Base-by-base conservation (phyloP, 2,888 invertebrate species). In the Apotomis betuletana region DNA sequence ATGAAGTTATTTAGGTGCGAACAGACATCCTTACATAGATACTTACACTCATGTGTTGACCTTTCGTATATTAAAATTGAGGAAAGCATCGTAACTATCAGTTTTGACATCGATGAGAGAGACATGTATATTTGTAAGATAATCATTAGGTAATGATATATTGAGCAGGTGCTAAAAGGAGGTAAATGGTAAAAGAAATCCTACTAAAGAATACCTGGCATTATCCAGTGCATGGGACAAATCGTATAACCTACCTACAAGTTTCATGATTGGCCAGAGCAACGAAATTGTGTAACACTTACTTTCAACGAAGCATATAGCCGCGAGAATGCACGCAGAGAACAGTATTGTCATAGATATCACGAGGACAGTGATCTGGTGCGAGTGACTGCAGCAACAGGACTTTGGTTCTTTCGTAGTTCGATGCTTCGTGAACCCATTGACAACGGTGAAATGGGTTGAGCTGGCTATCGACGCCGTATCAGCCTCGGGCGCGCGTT, bases 371-470 rank as follows among this genome's bases (percentile, higher is more conserved):
- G 97, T 97, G 79, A 97, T 95, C 90, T 97, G 97, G 83, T 97
- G 96, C 73, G 95, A 95, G 78, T 95, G 95, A 83, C 95, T 94
- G 86, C 96, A 97, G 86, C 96, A 96, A 83, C 96, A 96, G 61
- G 95, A 92, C 81, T 94, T 94, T 60, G 91, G 91, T 78, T 94
- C 94, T 81, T 95, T 95, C 75, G 93, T 94, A 75, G 94, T 91
- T 83, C 95, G 94, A 75, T 94, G 94, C 81, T 96, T 94, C 69
- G 95, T 95, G 79, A 96, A 95, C 69, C 96, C 96, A 85, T 97
- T 97, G 74, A 97, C 96, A 69, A 97, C 96, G 10, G 97, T 97
- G 86, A 97, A 97, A 88, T 97, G 97, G 83, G 96, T 97, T 74
- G 97, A 97, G 90, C 97, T 97, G 67, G 97, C 97, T 74, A 97